These are phyloP conservation scores for Erethizon dorsatum DNA, from an alignment of 2,797 vertebrate genomes.

Conservation along the genomic window DNA sequence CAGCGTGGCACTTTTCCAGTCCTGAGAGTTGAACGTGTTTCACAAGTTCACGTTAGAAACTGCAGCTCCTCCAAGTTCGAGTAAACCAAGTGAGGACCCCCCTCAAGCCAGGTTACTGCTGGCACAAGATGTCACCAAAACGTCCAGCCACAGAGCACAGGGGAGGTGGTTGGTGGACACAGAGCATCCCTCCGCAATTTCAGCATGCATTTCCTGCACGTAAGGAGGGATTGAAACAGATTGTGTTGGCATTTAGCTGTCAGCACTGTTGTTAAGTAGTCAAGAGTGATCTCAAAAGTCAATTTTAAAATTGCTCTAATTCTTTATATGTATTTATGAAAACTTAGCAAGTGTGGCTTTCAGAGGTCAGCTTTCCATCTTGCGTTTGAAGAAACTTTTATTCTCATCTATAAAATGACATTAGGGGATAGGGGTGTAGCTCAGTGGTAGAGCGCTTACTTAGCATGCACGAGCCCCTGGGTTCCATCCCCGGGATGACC, in stretches of 20 bases:
- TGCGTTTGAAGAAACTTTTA: neutral
- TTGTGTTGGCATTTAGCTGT: neutral
- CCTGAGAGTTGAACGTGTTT: neutral
- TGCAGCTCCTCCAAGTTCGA: neutral
- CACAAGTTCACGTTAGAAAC: neutral
- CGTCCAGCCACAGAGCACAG: neutral
- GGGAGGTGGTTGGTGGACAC: neutral
- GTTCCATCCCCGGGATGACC: neutral
- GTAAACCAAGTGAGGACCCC: too few relatives aligned
- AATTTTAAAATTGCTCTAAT: neutral
- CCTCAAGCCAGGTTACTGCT: neutral
- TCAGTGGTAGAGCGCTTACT: neutral
- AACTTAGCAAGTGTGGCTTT: neutral
- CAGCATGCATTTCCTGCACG: neutral
- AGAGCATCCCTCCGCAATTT: neutral
- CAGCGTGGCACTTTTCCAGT: neutral
- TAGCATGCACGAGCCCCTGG: neutral
- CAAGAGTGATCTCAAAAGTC: neutral
- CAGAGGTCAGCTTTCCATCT: neutral
- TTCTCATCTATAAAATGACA: neutral
- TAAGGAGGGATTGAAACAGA: neutral
- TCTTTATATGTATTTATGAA: neutral
- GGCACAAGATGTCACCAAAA: neutral
- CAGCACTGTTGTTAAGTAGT: neutral
- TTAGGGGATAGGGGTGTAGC: neutral